Evolutionary conservation across 2,888 invertebrate species (phyloP), one percentile per base, ranked within the genome.

Genomic region (Agriopis leucophaearia): DNA sequence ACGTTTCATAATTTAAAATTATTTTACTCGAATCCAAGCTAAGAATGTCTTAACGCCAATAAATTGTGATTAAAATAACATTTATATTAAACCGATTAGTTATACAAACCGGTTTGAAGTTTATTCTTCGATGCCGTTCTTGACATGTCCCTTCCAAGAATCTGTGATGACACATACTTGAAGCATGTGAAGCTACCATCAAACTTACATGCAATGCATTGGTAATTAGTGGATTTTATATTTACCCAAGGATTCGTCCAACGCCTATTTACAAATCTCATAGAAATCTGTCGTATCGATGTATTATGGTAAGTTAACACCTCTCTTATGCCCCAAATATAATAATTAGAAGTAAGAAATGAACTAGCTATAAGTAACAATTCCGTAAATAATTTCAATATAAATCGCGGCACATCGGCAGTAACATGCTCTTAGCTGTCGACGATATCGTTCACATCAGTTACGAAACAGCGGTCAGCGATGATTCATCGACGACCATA

Each of bases 401-500:
- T 27, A 38, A 40, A 54, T 51, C 36, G 36, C 35, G 7, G n/a
- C 38, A 12, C 9, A 38, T n/a, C n/a, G n/a, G n/a, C n/a, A 16
- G 38, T 15, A 50, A 47, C 13, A 35, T n/a, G 15, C n/a, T 45
- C 18, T 40, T 42, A 48, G 50, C 8, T 66, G 55, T 66, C 44
- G 55, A 55, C 55, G 50, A 56, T 56, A 56, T 66, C 71, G 75
- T 71, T 72, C 78, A 74, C 75, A 74, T 77, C 77, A 51, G 44
- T 66, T 62, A 57, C 47, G 57, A 66, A 57, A 78, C 74, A 67
- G 76, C 62, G 80, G 74, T 77, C 77, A 77, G 65, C 61, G 70
- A 76, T 82, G 83, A 83, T 77, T 82, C 81, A 83, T 81, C 73
- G 60, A 71, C 73, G 48, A 72, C 60, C 73, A 73, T 71, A 72